phyloP scores from a whole-genome alignment of 2,888 invertebrate species.

The Eristalinus aeneus region DNA sequence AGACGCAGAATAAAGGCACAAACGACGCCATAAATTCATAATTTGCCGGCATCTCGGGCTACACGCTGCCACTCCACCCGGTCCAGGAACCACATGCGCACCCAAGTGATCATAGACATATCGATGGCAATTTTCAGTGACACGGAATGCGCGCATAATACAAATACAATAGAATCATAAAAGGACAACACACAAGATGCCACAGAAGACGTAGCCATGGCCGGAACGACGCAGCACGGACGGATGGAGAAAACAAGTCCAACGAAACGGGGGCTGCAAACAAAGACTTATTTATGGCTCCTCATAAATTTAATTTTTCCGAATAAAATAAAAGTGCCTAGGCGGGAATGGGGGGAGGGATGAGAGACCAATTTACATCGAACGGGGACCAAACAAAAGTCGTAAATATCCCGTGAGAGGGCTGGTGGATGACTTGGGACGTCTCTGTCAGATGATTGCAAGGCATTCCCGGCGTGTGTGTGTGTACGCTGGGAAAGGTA shows the following conservation, averaged over 20 bases:
- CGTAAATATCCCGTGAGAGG: constrained; percentile 53
- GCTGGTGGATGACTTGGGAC: constrained; percentile 19
- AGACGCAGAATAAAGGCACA: background rate
- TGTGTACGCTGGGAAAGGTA: background rate
- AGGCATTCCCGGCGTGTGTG: background rate
- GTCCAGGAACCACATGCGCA: constrained; percentile 7
- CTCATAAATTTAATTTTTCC: constrained; percentile 70
- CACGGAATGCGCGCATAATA: constrained; percentile 45
- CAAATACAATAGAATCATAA: constrained; percentile 57
- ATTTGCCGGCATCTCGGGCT: constrained; percentile 30
- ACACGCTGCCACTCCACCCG: background rate
- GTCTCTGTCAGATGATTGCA: background rate
- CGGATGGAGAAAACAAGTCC: background rate
- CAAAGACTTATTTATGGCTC: constrained; percentile 68
- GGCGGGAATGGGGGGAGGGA: constrained; percentile 2
- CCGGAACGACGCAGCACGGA: constrained; percentile 18
- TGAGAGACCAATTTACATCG: constrained; percentile 62
- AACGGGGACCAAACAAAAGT: constrained; percentile 57
- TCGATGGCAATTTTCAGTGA: constrained; percentile 65
- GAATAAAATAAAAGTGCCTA: constrained; percentile 65
- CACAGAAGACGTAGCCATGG: constrained; percentile 12
- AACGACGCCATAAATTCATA: constrained; percentile 65
- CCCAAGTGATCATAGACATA: constrained; percentile 56
- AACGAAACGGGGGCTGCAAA: constrained; percentile 45
- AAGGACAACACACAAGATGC: constrained; percentile 33